Percentiles rank a stretch among this genome's conserved stretches.
Evolutionary conservation across 2,113 vertebrate species (phyloP).

Genomic region (Brachirus orientalis): DNA sequence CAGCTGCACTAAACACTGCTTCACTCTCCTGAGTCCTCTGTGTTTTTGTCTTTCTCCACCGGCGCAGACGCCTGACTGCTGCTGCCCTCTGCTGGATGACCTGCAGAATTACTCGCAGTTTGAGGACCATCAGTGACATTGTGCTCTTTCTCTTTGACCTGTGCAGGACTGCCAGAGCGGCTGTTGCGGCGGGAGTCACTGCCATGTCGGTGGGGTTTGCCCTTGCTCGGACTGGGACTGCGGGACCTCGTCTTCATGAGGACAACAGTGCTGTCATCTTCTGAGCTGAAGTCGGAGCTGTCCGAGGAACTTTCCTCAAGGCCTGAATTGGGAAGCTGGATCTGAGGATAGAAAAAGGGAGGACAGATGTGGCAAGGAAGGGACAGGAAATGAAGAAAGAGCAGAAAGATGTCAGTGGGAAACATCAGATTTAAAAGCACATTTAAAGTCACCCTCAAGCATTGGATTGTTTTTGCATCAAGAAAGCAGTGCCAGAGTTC

Average conservation of each 20-base stretch:
- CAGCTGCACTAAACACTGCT: slow-evolving; percentile 10
- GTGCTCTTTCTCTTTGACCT: slow-evolving; percentile 80
- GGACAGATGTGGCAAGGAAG: not conserved
- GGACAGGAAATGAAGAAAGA: not conserved
- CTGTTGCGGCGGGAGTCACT: slow-evolving; percentile 75
- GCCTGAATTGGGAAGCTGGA: slow-evolving; percentile 87
- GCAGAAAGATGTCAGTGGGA: not conserved
- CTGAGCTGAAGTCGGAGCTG: slow-evolving; percentile 88
- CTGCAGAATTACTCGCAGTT: not conserved
- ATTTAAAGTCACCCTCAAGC: slow-evolving; percentile 7
- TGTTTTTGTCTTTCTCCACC: slow-evolving; percentile 26
- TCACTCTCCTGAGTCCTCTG: slow-evolving; percentile 65
- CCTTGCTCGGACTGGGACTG: slow-evolving; percentile 87
- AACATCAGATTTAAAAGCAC: not conserved
- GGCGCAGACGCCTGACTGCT: slow-evolving; percentile 26
- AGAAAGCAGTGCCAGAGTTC: slow-evolving; percentile 3
- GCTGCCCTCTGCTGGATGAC: slow-evolving; percentile 65
- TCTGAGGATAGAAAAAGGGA: slow-evolving; percentile 73
- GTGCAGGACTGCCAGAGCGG: slow-evolving; percentile 78
- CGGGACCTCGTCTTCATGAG: slow-evolving; percentile 87
- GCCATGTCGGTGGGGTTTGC: slow-evolving; percentile 79
- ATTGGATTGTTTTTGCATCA: slow-evolving; percentile 1
- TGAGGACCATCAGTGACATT: slow-evolving; percentile 67
- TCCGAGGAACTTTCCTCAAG: slow-evolving; percentile 83
- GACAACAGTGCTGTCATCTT: slow-evolving; percentile 90